phyloP scores from a whole-genome alignment of 2,113 vertebrate genomes.

The Nerophis lumbriciformis region DNA sequence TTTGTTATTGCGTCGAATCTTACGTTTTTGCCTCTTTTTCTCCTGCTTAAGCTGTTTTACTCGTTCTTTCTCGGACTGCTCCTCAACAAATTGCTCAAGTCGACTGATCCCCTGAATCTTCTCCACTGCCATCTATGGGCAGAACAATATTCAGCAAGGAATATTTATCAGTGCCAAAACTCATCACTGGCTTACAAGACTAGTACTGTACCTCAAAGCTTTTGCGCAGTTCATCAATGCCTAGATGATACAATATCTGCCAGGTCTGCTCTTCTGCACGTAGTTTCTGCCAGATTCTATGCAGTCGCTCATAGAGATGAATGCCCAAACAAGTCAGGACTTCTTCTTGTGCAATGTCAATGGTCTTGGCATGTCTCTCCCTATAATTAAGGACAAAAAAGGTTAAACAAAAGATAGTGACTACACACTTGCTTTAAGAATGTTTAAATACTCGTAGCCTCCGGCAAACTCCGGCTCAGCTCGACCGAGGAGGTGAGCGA shows the following conservation, averaged over 20 bases:
- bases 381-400: constrained; percentile 61
- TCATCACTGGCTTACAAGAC: not conserved
- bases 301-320: constrained; percentile 91
- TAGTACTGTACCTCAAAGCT: constrained; percentile 84
- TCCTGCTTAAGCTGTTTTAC: constrained; percentile 94
- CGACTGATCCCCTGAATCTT: constrained; percentile 95
- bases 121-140: constrained; percentile 88
- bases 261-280: constrained; percentile 94
- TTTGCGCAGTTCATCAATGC: constrained; percentile 90
- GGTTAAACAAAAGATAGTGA: not conserved
- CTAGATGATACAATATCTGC: constrained; percentile 94
- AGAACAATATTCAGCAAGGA: not conserved
- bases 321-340: constrained; percentile 95
- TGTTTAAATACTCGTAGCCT: constrained; percentile 85
- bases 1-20: constrained; percentile 96
- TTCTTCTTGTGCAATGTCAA: constrained; percentile 97
- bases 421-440: not conserved
- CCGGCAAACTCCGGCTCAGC: constrained; percentile 96
- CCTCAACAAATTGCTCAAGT: constrained; percentile 92
- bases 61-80: constrained; percentile 92
- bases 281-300: constrained; percentile 95
- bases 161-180: not conserved
- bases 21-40: constrained; percentile 94
- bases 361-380: constrained; percentile 96
- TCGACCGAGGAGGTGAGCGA: constrained; percentile 89